Base-by-base conservation (phyloP, 2,113 vertebrate species). In the Bathybates hornii region DNA sequence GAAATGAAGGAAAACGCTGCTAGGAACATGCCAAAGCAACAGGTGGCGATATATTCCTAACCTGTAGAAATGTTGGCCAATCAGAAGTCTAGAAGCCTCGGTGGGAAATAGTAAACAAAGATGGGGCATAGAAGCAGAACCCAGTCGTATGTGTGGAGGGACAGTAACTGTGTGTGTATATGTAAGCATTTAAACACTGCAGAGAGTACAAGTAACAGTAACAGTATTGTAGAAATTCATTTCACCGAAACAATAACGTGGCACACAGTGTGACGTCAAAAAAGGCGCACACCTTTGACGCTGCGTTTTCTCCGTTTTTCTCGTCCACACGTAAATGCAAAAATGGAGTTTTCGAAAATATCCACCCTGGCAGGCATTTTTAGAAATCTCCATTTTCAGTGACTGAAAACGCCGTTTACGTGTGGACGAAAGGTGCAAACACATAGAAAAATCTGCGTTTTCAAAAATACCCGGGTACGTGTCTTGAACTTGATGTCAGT, bases 251-350 rank as follows among this genome's bases (percentile, higher is more conserved):
- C 53, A 54, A 54, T 54, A 54, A 54, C 1, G 0, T 7, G 54
- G 53, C n/a, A 1, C 1, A 24, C 53, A 56, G 14, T 48, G 14
- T 48, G 14, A 48, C 0, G 1, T 48, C 43, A 48, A 48, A 48
- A 48, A 48, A 48, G 53, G 53, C 21, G 1, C 1, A 24, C 53
- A 56, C 53, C 21, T 56, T 56, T 56, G 2, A 56, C 2, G 21
- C 11, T 27, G 0, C 1, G 0, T 13, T 56, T 27, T 56, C 53
- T 56, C 2, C 0, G 4, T 13, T 24, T 56, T 56, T 56, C 54
- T 56, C 1, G 0, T 56, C 21, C 54, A 56, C 11, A 1, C 0
- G 1, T 13, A 56, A 56, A 56, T 27, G 21, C 4, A 56, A 56
- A 56, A 56, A 27, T 2, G 2, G 54, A 56, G 12, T 56, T 56